Percentiles rank a stretch among this genome's conserved stretches.
Conservation (phyloP, 1,140 invertebrate species). For the Lucilia cuprina region DNA sequence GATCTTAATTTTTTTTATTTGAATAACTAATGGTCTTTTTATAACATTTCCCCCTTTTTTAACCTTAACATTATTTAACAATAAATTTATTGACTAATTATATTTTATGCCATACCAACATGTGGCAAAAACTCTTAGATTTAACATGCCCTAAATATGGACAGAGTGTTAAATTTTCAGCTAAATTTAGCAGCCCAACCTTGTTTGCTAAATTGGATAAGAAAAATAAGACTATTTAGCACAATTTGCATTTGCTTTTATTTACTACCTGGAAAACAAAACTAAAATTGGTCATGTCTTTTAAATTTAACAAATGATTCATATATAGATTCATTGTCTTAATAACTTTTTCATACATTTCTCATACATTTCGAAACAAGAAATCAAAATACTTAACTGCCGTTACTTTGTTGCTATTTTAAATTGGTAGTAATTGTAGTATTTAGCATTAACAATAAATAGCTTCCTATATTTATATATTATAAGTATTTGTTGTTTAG, state of each 20-base stretch:
- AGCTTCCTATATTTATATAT: background rate
- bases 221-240: background rate
- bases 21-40: too few species aligned
- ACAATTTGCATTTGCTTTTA: background rate
- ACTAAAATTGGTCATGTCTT: background rate
- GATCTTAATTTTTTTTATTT: too few species aligned
- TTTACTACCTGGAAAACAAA: too few species aligned
- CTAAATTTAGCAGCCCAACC: background rate
- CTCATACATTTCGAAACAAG: background rate
- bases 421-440: background rate
- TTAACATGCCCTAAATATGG: background rate
- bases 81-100: background rate
- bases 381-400: background rate
- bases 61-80: background rate
- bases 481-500: background rate
- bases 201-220: background rate
- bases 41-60: background rate
- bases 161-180: background rate
- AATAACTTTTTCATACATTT: background rate
- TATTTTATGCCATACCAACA: background rate
- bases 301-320: background rate
- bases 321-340: background rate
- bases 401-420: background rate
- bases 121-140: background rate
- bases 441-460: background rate